Evolutionary conservation across 2,888 invertebrate species (phyloP).

Genomic region (Cordilura impudica): DNA sequence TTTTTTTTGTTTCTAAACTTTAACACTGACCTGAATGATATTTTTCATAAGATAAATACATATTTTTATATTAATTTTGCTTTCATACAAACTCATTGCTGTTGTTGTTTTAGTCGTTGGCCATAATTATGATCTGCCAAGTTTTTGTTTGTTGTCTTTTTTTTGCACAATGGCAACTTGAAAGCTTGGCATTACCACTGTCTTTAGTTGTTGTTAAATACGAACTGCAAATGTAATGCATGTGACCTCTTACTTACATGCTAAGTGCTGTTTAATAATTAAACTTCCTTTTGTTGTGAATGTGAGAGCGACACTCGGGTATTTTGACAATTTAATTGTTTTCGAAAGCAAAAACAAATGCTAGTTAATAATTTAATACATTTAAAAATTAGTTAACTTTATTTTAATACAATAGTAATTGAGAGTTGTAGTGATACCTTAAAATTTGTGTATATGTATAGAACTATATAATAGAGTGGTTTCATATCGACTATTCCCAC

Average conservation of each 20-base stretch:
- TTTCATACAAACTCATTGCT: neutral
- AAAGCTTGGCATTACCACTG: conserved; percentile 15
- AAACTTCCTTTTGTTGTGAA: conserved; percentile 49
- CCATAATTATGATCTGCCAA: conserved; percentile 51
- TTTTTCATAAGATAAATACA: conserved; percentile 53
- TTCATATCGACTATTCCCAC: too few species aligned
- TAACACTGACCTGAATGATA: conserved; percentile 61
- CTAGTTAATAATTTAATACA: conserved; percentile 3
- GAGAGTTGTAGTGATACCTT: too few species aligned
- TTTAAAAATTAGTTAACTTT: too few species aligned
- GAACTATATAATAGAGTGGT: too few species aligned
- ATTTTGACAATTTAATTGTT: conserved; percentile 47
- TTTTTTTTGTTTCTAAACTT: conserved; percentile 56
- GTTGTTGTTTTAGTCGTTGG: neutral
- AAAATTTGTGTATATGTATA: too few species aligned
- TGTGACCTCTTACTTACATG: conserved; percentile 51
- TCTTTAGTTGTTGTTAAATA: conserved; percentile 36
- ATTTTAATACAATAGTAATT: too few species aligned
- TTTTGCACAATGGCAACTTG: conserved; percentile 33
- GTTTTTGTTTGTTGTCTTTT: neutral
- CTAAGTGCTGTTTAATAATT: conserved; percentile 53
- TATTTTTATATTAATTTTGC: conserved; percentile 2
- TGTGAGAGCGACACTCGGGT: neutral
- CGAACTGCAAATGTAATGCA: conserved; percentile 41
- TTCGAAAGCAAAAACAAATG: neutral